Evolutionary conservation across 1,140 invertebrate species (phyloP).

Genomic region (Diabrotica undecimpunctata): DNA sequence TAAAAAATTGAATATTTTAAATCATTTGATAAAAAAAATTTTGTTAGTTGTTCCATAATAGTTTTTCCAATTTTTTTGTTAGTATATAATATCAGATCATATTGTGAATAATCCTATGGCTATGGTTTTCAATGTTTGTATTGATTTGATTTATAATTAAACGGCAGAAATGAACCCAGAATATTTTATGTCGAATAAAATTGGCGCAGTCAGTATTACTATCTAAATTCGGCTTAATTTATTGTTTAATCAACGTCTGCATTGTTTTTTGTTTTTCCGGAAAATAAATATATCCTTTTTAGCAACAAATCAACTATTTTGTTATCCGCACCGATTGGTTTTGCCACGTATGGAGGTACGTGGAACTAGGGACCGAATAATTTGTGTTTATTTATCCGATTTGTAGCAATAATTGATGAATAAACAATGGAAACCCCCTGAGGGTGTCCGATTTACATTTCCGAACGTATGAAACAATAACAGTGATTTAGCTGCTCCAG

Average conservation of each 20-base stretch:
- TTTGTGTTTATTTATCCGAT: slow-evolving; percentile 19
- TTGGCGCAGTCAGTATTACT: background rate
- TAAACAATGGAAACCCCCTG: slow-evolving; percentile 27
- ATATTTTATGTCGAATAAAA: no score
- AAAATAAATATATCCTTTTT: slow-evolving; percentile 4
- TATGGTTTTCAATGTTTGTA: no score
- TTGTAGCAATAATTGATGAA: slow-evolving; percentile 24
- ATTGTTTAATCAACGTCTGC: slow-evolving; percentile 1
- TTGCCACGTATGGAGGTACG: background rate
- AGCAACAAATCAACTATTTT: slow-evolving; percentile 5
- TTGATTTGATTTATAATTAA: no score
- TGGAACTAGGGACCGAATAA: background rate
- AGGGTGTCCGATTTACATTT: slow-evolving; percentile 20
- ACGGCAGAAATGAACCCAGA: no score
- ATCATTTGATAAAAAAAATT: no score
- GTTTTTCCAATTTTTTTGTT: no score
- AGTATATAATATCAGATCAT: no score
- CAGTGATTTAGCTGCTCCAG: slow-evolving; percentile 12
- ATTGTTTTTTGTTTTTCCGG: background rate
- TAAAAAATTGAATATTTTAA: no score
- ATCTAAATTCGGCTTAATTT: background rate
- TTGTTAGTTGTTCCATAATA: no score
- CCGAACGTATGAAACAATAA: slow-evolving; percentile 24
- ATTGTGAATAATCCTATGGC: no score
- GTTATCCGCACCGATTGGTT: background rate